Base-by-base conservation (phyloP, 2,888 invertebrate genomes). In the Athrips mouffetella region DNA sequence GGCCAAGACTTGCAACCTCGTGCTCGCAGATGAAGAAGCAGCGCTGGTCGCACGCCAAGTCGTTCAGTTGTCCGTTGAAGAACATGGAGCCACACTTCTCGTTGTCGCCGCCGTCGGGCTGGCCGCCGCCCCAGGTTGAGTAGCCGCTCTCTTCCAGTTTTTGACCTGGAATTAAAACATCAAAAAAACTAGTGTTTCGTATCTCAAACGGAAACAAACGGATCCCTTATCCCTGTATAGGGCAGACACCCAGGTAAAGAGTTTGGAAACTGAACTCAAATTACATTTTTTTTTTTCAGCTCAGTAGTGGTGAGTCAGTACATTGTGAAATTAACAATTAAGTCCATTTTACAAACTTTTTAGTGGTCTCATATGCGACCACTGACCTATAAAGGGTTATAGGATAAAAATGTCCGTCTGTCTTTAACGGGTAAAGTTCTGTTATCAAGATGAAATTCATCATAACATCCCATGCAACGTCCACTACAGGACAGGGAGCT, bases 21-120 rank as follows among this genome's bases (percentile, higher is more conserved):
- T 76, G 77, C 60, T 85, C 85, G 50, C 85, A 85, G 27, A 85
- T 77, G 51, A 79, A 85, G 62, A 76, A 76, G 54, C 71, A 65
- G 15, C 54, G 67, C 0, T 55, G 60, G 0, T 57, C 52, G 47
- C 85, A 85, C 18, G 56, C 58, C 11, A 83, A 60, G 51, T 78
- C 80, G 48, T 83, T 80, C 0, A 82, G 63, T 0, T 61, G 55
- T 1, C 81, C 82, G 29, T 68, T 65, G 64, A 69, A 78, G 55
- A 75, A 80, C 78, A 85, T 80, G 1, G 79, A 74, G 6, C 85
- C 85, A 46, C 85, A 86, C 1, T 48, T 53, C 52, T 81, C 78
- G 0, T 58, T 57, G 2, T 61, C 71, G 0, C 62, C 70, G 0
- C 74, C 76, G 39, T 83, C 83, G 0, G 85, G 85, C 46, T 85